These are phyloP conservation scores for Eilema griseolum DNA, from an alignment of 2,888 invertebrate species.

Conservation along the genomic window DNA sequence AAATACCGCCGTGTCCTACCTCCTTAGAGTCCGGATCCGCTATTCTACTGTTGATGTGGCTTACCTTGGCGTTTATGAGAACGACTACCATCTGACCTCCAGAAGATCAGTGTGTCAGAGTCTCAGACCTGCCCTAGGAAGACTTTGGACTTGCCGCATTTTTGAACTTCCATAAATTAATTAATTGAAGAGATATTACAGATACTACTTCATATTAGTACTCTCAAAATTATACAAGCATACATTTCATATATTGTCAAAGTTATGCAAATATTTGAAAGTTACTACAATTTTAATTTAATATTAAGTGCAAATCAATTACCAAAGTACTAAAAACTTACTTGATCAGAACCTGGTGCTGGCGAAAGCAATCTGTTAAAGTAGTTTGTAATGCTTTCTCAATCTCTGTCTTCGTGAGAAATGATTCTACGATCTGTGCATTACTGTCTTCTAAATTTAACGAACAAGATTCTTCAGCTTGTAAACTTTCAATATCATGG, in stretches of 20 bases:
- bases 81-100: too few species aligned
- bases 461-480: conserved; percentile 27
- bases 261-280: neutral
- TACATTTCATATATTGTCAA: neutral
- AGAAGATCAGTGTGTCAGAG: too few species aligned
- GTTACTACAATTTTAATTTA: neutral
- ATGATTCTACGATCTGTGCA: conserved; percentile 62
- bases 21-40: too few species aligned
- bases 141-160: too few species aligned
- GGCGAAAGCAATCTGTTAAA: conserved; percentile 71
- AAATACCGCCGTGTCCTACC: too few species aligned
- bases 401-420: conserved; percentile 66
- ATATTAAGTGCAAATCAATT: neutral
- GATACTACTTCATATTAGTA: too few species aligned
- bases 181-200: too few species aligned
- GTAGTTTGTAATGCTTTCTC: conserved; percentile 67
- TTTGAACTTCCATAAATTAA: too few species aligned
- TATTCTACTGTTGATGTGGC: too few species aligned
- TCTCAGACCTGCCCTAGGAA: too few species aligned
- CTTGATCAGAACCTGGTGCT: conserved; percentile 79
- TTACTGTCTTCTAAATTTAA: conserved; percentile 51
- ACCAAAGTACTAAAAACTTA: conserved; percentile 50
- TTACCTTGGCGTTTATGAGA: too few species aligned
- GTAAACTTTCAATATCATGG: conserved; percentile 39
- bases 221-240: too few species aligned